Conservation (phyloP, 2,797 vertebrate genomes). For the Channa striata region DNA sequence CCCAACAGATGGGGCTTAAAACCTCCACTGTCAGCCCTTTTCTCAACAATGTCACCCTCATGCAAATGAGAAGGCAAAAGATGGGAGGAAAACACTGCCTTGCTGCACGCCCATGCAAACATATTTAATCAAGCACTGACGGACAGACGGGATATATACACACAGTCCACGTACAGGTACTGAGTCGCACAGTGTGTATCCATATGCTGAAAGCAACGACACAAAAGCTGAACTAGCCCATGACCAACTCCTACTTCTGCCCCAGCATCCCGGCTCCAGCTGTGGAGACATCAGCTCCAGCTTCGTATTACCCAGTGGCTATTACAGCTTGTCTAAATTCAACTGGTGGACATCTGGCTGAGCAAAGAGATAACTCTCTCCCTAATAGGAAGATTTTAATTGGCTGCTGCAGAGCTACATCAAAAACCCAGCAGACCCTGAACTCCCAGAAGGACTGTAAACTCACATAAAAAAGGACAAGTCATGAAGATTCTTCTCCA, state of each 20-base stretch:
- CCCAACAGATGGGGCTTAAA: slow-evolving; percentile 76
- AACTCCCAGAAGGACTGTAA: slow-evolving; percentile 72
- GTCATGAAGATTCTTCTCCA: slow-evolving; percentile 43
- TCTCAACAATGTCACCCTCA: slow-evolving; percentile 63
- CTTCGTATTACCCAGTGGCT: slow-evolving; percentile 66
- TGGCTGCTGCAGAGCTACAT: slow-evolving; percentile 76
- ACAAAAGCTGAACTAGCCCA: slow-evolving; percentile 29
- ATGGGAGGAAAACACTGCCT: slow-evolving; percentile 41
- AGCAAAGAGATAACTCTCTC: slow-evolving; percentile 72
- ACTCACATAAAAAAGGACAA: slow-evolving; percentile 47
- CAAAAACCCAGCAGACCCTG: slow-evolving; percentile 77
- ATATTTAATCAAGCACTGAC: slow-evolving; percentile 49
- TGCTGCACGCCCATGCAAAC: slow-evolving; percentile 34
- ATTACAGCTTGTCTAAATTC: slow-evolving; percentile 71
- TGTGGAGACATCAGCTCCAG: slow-evolving; percentile 61
- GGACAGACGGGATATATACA: slow-evolving; percentile 44
- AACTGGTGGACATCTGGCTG: slow-evolving; percentile 81
- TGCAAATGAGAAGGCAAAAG: slow-evolving; percentile 70
- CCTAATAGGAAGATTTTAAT: slow-evolving; percentile 78
- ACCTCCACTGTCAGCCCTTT: slow-evolving; percentile 78
- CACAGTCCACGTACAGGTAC: slow-evolving; percentile 33
- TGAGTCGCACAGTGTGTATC: slow-evolving; percentile 28
- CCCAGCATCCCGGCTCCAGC: slow-evolving; percentile 65
- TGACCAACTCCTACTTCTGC: slow-evolving; percentile 47
- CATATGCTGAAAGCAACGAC: slow-evolving; percentile 28